These are phyloP conservation scores for Macquaria australasica DNA, from an alignment of 2,113 vertebrate species.

Conservation along the genomic window DNA sequence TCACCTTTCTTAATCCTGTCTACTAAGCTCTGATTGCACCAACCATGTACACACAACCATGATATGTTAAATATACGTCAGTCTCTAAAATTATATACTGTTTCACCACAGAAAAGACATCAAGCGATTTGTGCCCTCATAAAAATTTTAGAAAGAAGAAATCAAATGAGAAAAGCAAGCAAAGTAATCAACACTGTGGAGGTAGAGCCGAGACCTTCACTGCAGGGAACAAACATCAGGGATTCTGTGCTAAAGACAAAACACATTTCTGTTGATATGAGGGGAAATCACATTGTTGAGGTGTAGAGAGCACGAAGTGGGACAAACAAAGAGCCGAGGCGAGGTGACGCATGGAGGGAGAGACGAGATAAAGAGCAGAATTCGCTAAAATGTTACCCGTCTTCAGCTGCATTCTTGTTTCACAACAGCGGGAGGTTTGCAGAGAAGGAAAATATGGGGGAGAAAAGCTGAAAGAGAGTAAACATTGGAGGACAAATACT, in stretches of 20 bases:
- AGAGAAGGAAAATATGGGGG: neutral
- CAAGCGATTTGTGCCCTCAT: neutral
- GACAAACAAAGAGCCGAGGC: conserved; percentile 11
- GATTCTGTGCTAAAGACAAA: conserved; percentile 7
- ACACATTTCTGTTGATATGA: conserved; percentile 31
- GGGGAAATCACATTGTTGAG: conserved; percentile 38
- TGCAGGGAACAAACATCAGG: neutral
- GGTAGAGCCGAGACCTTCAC: neutral
- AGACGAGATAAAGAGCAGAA: neutral
- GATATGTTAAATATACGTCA: neutral
- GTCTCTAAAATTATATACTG: neutral
- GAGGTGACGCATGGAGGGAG: neutral
- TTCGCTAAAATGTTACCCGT: neutral
- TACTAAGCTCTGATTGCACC: too few species aligned
- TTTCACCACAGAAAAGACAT: neutral
- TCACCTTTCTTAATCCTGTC: too few species aligned
- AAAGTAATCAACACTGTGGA: conserved; percentile 7
- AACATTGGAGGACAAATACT: conserved; percentile 5
- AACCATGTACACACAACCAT: neutral
- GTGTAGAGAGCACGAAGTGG: conserved; percentile 6
- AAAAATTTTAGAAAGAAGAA: neutral
- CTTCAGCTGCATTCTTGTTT: neutral
- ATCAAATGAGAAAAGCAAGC: neutral
- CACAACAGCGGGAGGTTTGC: neutral
- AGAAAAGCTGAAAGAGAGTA: neutral